phyloP scores from a whole-genome alignment of 2,797 vertebrate genomes.

The Bradypodion pumilum region DNA sequence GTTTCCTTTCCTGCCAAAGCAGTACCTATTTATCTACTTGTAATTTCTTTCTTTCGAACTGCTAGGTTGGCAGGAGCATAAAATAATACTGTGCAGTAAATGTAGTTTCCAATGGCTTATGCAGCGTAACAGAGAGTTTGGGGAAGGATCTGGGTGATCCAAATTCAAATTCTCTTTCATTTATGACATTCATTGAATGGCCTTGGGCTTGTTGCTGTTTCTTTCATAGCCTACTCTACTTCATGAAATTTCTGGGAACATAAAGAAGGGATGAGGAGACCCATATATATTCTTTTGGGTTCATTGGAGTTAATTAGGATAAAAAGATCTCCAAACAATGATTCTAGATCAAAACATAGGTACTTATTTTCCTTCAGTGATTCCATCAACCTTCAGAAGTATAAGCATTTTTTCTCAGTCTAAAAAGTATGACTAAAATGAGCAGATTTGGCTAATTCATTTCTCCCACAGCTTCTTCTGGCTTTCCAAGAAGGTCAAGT shows the following conservation, averaged over 20 bases:
- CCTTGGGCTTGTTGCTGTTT: not conserved
- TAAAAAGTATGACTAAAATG: conserved; percentile 35
- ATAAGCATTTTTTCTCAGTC: conserved; percentile 15
- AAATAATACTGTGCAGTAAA: not conserved
- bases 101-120: not conserved
- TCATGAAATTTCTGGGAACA: not conserved
- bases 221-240: not conserved
- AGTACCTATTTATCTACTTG: too few species aligned
- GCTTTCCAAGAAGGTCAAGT: conserved; percentile 34
- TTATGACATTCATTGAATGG: not conserved
- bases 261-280: not conserved
- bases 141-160: not conserved
- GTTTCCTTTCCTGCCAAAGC: too few species aligned
- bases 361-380: not conserved
- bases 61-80: too few species aligned
- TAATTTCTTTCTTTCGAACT: too few species aligned
- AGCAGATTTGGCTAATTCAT: conserved; percentile 33
- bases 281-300: not conserved
- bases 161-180: not conserved
- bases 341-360: not conserved
- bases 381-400: not conserved
- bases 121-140: not conserved
- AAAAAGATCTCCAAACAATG: not conserved
- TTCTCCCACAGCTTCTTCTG: conserved; percentile 7
- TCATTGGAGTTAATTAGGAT: not conserved